Conservation (phyloP, 2,797 vertebrate species). For the Mormyrops attenuatus region DNA sequence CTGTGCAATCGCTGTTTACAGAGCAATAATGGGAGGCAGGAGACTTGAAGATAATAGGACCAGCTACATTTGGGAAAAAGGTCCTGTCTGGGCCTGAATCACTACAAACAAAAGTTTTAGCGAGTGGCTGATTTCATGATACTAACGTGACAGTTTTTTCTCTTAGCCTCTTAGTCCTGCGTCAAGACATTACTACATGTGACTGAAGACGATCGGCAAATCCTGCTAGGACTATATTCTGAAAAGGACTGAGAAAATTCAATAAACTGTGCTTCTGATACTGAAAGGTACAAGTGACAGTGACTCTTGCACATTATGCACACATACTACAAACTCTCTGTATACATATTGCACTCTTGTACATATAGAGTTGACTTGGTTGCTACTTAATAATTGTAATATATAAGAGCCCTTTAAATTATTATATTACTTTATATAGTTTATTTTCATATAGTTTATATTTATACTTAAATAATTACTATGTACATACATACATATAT, state of each 20-base stretch:
- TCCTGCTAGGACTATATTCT: background rate
- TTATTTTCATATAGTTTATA: background rate
- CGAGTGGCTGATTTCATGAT: background rate
- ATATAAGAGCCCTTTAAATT: background rate
- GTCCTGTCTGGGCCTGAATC: background rate
- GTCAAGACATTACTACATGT: background rate
- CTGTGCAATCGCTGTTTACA: background rate
- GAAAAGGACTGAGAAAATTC: background rate
- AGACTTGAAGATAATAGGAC: background rate
- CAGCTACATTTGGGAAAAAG: background rate
- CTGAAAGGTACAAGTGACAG: background rate
- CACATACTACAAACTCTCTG: background rate
- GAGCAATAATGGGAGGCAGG: background rate
- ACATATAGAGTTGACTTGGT: background rate
- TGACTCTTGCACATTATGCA: background rate
- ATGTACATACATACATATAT: background rate
- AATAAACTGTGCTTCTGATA: background rate
- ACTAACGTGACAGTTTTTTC: background rate
- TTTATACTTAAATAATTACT: background rate
- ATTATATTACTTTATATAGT: background rate
- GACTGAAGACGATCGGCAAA: background rate
- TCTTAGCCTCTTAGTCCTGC: background rate
- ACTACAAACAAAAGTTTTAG: background rate
- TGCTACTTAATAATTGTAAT: background rate
- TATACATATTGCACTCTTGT: background rate